Conservation (phyloP, 1,140 invertebrate species). For the Zeugodacus cucurbitae region DNA sequence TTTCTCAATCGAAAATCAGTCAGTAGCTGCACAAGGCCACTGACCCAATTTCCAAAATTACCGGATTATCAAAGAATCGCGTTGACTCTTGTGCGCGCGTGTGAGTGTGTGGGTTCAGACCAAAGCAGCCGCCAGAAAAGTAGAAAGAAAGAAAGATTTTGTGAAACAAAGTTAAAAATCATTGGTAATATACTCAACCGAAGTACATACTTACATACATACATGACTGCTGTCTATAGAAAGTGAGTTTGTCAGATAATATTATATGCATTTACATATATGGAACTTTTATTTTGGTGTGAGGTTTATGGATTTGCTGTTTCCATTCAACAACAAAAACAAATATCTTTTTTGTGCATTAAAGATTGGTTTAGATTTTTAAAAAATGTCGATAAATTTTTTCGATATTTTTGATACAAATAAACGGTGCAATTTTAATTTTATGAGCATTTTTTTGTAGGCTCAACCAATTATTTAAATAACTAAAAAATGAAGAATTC, state of each 20-base stretch:
- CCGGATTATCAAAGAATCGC: not conserved
- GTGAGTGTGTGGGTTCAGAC: not conserved
- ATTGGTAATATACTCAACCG: not conserved
- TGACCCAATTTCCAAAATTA: conserved; percentile 30
- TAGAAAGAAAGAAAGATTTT: not conserved
- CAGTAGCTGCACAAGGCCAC: not conserved
- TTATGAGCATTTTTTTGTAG: too few species aligned
- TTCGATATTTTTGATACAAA: too few species aligned
- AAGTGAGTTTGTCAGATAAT: not conserved
- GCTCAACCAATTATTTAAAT: too few species aligned
- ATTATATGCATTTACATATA: too few species aligned
- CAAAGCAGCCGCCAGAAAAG: not conserved
- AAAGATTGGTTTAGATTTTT: too few species aligned
- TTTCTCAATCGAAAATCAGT: not conserved
- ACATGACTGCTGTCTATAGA: not conserved
- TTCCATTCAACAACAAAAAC: too few species aligned
- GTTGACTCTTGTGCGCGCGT: not conserved
- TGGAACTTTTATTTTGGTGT: too few species aligned
- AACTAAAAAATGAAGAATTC: too few species aligned
- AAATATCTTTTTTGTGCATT: too few species aligned
- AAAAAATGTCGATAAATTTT: too few species aligned
- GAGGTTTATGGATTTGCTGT: too few species aligned
- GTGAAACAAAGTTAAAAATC: not conserved
- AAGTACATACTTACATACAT: not conserved
- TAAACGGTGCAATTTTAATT: too few species aligned